Base-by-base conservation (phyloP, 2,797 vertebrate species). In the Platalea minor region DNA sequence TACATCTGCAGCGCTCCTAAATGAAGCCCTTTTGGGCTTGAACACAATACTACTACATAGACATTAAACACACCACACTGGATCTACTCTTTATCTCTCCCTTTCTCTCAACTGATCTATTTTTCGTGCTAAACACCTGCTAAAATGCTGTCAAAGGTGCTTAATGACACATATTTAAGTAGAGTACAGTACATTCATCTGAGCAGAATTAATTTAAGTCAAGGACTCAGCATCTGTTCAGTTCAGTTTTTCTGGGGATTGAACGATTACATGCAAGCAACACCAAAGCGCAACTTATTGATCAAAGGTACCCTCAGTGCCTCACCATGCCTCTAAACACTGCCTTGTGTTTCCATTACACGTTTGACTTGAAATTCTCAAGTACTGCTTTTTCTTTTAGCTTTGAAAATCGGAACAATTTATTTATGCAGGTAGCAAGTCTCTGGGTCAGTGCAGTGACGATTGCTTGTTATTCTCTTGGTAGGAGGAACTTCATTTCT, bases 191-290 rank as follows among this genome's bases (percentile, higher is more conserved):
- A 91, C 91, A 95, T 76, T 92, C 82, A 91, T 69, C 91, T 95
- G 84, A 94, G 88, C 93, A 95, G 95, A 97, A 96, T 83, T 96
- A 95, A 97, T 96, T 88, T 63, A 73, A 95, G 72, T 90, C 74
- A 75, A 95, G 94, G 88, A 76, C 90, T 76, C 80, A 7, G 88
- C 91, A 96, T 94, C 91, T 96, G 95, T 96, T 97, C 74, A 12
- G 64, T 70, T 80, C 74, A 33, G 24, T 48, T 92, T 96, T 92
- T 91, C 92, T 91, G 83, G 43, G 50, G 53, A 76, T 29, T 48
- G 51, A 91, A 53, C 20, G n/a, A 85, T 69, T 60, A 82, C 7
- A 19, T 81, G 54, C 69, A 72, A 84, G 83, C 80, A 83, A 93
- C 74, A 82, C 31, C 4, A 0, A 80, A 85, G 46, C 9, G 3